Evolutionary conservation across 35 echinoderm and acorn worm genomes (phyloP).

Genomic region (Heliocidaris erythrogramma): DNA sequence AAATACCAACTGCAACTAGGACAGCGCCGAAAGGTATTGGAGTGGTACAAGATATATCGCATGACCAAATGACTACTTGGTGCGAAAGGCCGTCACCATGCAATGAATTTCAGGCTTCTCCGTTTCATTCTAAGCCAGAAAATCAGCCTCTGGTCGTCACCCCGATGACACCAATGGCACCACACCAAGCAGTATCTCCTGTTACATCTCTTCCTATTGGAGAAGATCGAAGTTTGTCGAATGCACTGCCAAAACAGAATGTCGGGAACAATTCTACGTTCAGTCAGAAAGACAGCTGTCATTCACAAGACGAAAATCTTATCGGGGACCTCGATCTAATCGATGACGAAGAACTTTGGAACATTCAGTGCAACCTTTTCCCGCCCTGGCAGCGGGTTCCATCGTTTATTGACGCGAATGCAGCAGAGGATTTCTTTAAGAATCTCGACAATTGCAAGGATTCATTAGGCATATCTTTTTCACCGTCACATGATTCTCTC

Average conservation of each 20-base stretch:
- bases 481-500: not conserved
- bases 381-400: conserved; percentile 37
- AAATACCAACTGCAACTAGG: not conserved
- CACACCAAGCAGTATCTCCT: not conserved
- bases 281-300: not conserved
- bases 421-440: not conserved
- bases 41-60: not conserved
- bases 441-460: not conserved
- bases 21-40: not conserved
- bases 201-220: not conserved
- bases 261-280: not conserved
- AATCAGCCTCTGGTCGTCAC: not conserved
- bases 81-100: not conserved
- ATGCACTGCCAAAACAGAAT: not conserved
- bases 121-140: not conserved
- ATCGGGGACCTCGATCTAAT: conserved; percentile 21
- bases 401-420: not conserved
- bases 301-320: not conserved
- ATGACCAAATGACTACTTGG: not conserved
- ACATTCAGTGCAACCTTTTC: conserved; percentile 33
- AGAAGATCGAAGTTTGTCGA: not conserved
- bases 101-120: not conserved
- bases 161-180: not conserved
- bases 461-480: not conserved
- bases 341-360: conserved; percentile 8